Conservation (phyloP, 2,888 invertebrate genomes). For the Maniola hyperantus region DNA sequence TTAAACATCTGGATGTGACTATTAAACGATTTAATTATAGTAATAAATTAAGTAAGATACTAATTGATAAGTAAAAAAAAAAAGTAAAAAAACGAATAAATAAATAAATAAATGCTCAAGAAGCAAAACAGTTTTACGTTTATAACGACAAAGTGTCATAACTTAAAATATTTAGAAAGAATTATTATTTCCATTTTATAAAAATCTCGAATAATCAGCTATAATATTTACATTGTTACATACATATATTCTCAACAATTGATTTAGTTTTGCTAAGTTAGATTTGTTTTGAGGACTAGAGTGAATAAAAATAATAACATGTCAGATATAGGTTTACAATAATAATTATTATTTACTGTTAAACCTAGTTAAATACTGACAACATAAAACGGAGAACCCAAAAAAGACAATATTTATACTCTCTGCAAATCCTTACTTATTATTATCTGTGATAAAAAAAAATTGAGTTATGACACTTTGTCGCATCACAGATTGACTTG, state of each 20-base stretch:
- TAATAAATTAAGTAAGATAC: slow-evolving; percentile 9
- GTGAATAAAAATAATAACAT: too few species aligned
- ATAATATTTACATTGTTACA: not conserved
- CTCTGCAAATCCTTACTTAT: too few species aligned
- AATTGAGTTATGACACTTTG: not conserved
- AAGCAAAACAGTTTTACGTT: slow-evolving; percentile 17
- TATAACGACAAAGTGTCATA: not conserved
- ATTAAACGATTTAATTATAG: slow-evolving; percentile 28
- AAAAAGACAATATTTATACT: not conserved
- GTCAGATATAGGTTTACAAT: too few species aligned
- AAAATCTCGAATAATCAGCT: not conserved
- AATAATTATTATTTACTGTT: too few species aligned
- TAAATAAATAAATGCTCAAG: slow-evolving; percentile 27
- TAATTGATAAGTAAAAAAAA: slow-evolving; percentile 2
- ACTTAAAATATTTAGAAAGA: slow-evolving; percentile 1
- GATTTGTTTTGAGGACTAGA: not conserved
- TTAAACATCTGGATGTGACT: slow-evolving; percentile 33
- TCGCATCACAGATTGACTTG: not conserved
- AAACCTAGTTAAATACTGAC: too few species aligned
- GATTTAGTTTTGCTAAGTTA: not conserved
- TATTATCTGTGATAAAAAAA: slow-evolving; percentile 2
- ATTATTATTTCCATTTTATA: not conserved
- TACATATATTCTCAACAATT: not conserved
- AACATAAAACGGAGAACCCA: too few species aligned
- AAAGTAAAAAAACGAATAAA: slow-evolving; percentile 5